phyloP scores from a whole-genome alignment of 1,140 invertebrate genomes.

The Brachionus asplanchnoidis region DNA sequence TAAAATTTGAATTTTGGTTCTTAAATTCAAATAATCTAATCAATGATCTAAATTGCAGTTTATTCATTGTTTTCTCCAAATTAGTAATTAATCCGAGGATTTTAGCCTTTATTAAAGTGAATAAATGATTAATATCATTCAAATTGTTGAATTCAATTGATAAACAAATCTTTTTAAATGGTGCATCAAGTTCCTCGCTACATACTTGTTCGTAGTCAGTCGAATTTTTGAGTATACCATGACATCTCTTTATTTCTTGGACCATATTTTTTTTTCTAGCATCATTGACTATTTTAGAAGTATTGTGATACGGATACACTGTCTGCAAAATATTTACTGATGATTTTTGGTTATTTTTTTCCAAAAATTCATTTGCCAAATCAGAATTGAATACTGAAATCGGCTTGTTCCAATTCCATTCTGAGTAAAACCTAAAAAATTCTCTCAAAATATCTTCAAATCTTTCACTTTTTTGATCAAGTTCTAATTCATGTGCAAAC shows the following conservation, averaged over 20 bases:
- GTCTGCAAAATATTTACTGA: slow-evolving; percentile 19
- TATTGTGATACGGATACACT: slow-evolving; percentile 37
- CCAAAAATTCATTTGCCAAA: background rate
- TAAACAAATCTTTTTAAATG: background rate
- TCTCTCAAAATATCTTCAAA: background rate
- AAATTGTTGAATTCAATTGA: background rate
- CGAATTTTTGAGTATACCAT: background rate
- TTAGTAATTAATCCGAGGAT: background rate
- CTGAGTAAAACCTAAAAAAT: slow-evolving; percentile 38
- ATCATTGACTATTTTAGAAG: slow-evolving; percentile 2
- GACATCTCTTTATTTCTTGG: background rate
- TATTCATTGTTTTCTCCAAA: background rate
- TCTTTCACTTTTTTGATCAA: background rate
- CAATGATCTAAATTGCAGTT: background rate
- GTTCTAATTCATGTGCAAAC: background rate
- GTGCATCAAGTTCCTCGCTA: background rate
- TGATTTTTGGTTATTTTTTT: background rate
- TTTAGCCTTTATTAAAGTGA: slow-evolving; percentile 24
- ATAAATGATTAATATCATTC: slow-evolving; percentile 30
- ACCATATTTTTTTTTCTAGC: background rate
- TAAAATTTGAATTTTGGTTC: background rate
- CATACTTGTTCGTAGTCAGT: background rate
- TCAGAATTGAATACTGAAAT: background rate
- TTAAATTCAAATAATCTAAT: background rate
- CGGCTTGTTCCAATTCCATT: slow-evolving; percentile 22